Percentiles rank a stretch among this genome's conserved stretches.
phyloP scores from a whole-genome alignment of 2,113 vertebrate genomes.

The Puntigrus tetrazona region DNA sequence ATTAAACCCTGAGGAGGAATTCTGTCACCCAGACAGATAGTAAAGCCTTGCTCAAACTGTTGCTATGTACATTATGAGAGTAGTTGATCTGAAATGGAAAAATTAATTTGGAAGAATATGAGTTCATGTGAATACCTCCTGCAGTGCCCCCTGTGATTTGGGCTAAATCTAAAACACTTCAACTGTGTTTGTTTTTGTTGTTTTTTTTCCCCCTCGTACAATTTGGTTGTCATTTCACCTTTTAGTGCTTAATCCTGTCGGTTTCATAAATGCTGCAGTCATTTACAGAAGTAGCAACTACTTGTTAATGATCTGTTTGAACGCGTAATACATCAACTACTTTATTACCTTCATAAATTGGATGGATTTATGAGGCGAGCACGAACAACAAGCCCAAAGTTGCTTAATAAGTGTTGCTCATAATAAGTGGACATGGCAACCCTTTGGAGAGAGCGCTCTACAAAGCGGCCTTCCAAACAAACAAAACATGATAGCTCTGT shows the following conservation, averaged over 20 bases:
- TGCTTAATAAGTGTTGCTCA: not conserved
- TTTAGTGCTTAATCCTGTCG: not conserved
- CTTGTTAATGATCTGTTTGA: not conserved
- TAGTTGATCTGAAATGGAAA: not conserved
- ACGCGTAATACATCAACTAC: not conserved
- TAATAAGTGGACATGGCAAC: not conserved
- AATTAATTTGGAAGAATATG: not conserved
- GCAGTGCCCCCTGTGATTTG: not conserved
- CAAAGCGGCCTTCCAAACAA: not conserved
- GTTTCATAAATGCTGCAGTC: not conserved
- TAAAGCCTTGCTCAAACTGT: not conserved
- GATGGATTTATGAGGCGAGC: not conserved
- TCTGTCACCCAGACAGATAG: not conserved
- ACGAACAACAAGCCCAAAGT: not conserved
- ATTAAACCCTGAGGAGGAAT: constrained; percentile 5
- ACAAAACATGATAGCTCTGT: not conserved
- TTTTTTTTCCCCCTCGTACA: not conserved
- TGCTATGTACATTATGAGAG: not conserved
- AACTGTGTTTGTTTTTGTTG: not conserved
- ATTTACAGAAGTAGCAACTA: not conserved
- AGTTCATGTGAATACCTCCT: not conserved
- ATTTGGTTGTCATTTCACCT: not conserved
- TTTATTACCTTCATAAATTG: not conserved
- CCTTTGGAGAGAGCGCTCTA: not conserved
- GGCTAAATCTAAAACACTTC: not conserved